Base-by-base conservation (phyloP, 2,797 vertebrate genomes). In the Lophotriccus pileatus region DNA sequence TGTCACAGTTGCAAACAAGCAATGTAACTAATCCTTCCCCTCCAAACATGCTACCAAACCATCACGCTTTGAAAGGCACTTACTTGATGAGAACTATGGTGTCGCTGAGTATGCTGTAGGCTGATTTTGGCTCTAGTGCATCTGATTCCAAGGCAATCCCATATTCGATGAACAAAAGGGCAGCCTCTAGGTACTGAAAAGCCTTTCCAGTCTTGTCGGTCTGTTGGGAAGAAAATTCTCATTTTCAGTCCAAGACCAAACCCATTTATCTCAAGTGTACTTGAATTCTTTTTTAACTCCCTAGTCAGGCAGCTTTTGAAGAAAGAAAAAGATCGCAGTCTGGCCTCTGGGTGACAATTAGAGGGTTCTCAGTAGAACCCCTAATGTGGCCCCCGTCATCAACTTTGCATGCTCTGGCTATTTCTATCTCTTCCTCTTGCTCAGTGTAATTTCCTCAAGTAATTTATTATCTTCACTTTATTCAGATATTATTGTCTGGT, bases 21-120 rank as follows among this genome's bases (percentile, higher is more conserved):
- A 50, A 10, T 3, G 9, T 21, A 41, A 25, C 32, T 27, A 49
- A 43, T 25, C 52, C 47, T 39, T 47, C 63, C 64, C 44, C 32
- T 79, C 39, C 64, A 47, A n/a, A 66, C 12, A 14, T 0, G 1
- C 21, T n/a, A 24, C 17, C 19, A 9, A 36, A 23, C 34, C 24
- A 8, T 2, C 43, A 41, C 1, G 2, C 55, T 23, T 41, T 25
- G 12, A 52, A 37, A 68, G 34, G 8, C 56, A 92, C 98, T 97
- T 96, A 99, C 99, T 98, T 99, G 83, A 99, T 98, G 80, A 99
- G 98, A 27, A 99, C 99, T 75, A 98, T 97, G 0, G 99, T 99
- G 93, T 99, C 99, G 1, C 98, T 98, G 92, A 99, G 98, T 97
- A 99, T 98, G 10, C 98, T 98, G 95, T 98, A 99, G 10, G 99